Evolutionary conservation across 2,888 invertebrate genomes (phyloP).

Genomic region (Apodemia hepburni): DNA sequence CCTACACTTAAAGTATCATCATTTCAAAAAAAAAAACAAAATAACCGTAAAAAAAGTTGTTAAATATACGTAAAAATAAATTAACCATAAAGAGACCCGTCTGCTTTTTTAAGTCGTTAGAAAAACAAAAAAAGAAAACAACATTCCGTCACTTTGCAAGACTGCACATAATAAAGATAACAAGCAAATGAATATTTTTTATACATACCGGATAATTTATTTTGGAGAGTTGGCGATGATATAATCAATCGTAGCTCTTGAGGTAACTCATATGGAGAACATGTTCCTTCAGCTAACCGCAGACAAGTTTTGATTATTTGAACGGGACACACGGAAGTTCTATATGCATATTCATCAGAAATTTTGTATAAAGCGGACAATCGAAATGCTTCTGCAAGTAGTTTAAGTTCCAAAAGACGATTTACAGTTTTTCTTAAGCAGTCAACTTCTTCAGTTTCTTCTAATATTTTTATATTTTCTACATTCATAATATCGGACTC

Average conservation of each 20-base stretch:
- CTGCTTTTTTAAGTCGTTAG: no score
- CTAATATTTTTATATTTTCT: constrained; percentile 54
- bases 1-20: no score
- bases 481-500: constrained; percentile 68
- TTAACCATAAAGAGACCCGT: no score
- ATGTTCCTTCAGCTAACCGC: constrained; percentile 82
- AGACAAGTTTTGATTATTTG: constrained; percentile 82
- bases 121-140: no score
- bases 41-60: no score
- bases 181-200: background rate
- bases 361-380: constrained; percentile 75
- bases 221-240: constrained; percentile 57
- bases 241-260: constrained; percentile 82
- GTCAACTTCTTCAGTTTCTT: constrained; percentile 58
- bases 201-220: constrained; percentile 57
- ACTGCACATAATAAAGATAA: background rate
- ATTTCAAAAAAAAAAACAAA: no score
- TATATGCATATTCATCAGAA: constrained; percentile 61
- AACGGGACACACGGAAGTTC: constrained; percentile 65
- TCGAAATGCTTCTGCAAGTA: constrained; percentile 81
- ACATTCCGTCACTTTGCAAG: no score
- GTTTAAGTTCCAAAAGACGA: constrained; percentile 76
- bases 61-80: no score
- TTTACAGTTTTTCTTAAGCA: constrained; percentile 72
- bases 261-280: constrained; percentile 82